Evolutionary conservation across 2,113 vertebrate species (phyloP), one percentile per base, ranked within the genome.

Genomic region (Chaetura pelagica): DNA sequence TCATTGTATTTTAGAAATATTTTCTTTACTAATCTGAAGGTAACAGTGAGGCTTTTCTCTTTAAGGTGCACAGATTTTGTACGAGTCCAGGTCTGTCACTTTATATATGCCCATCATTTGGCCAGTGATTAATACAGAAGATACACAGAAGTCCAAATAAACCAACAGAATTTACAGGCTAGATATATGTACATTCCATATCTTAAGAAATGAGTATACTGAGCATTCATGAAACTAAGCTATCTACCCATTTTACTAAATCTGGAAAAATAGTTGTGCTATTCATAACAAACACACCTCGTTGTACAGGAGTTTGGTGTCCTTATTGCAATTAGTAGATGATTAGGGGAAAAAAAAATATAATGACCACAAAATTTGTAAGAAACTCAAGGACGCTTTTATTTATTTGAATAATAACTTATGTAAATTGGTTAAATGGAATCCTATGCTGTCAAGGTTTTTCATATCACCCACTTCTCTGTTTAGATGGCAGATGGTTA

Each of bases 401-500:
- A 93, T 82, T 90, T 84, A 86, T 48, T 71, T 92, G 55, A 86
- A 84, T 82, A 94, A 82, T 67, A 89, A 88, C 63, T 93, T 84
- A 74, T 27, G 64, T 84, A 90, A 94, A 96, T 88, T 81, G 55
- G 23, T 63, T 90, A 94, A 95, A 94, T 87, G 83, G 94, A 73
- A 81, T 29, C 63, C 83, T 90, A 22, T 61, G 57, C 34, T 89
- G 73, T 89, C 79, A 92, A 81, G 64, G 69, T 89, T 95, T 94
- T 58, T 78, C 57, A 15, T 76, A 75, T 67, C 87, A 92, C 29
- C 42, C 57, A 78, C 48, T 94, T 91, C 64, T 90, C 80, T 94
- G 34, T 97, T 96, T 92, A 59, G 8, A 23, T 27, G 64, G 89
- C 94, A 97, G 91, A 96, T 93, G 93, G 81, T 92, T 93, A 77